Evolutionary conservation across 2,888 invertebrate genomes (phyloP).

Genomic region (Habrosyne pyritoides): DNA sequence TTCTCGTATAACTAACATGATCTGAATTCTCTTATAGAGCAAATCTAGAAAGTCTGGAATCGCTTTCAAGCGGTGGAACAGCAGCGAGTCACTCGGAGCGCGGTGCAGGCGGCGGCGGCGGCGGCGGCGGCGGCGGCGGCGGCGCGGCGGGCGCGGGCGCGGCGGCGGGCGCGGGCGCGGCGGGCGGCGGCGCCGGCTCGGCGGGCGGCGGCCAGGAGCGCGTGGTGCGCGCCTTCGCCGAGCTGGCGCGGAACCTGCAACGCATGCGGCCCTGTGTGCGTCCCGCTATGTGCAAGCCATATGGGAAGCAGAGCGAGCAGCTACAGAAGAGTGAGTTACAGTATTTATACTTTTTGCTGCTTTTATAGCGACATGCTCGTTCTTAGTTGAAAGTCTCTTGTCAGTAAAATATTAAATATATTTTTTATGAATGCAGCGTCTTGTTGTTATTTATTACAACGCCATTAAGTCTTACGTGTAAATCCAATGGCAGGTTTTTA

Average conservation of each 20-base stretch:
- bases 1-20: no score
- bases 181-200: constrained; percentile 75
- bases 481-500: neutral
- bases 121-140: constrained; percentile 85
- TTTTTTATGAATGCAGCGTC: no score
- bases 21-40: constrained; percentile 82
- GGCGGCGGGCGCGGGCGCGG: constrained; percentile 82
- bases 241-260: constrained; percentile 94
- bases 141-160: constrained; percentile 87
- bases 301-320: constrained; percentile 94
- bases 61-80: constrained; percentile 61
- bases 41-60: constrained; percentile 88
- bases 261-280: constrained; percentile 94
- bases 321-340: constrained; percentile 89
- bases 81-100: constrained; percentile 18
- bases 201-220: constrained; percentile 90
- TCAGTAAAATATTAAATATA: no score
- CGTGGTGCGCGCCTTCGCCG: constrained; percentile 92
- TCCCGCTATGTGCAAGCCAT: constrained; percentile 95
- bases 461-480: no score
- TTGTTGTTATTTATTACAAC: no score
- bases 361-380: neutral
- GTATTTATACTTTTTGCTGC: neutral
- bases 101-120: constrained; percentile 79
- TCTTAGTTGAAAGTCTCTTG: no score